Evolutionary conservation across 2,797 vertebrate species (phyloP), one percentile per base, ranked within the genome.

Genomic region (Cynodonichthys magdalenae): DNA sequence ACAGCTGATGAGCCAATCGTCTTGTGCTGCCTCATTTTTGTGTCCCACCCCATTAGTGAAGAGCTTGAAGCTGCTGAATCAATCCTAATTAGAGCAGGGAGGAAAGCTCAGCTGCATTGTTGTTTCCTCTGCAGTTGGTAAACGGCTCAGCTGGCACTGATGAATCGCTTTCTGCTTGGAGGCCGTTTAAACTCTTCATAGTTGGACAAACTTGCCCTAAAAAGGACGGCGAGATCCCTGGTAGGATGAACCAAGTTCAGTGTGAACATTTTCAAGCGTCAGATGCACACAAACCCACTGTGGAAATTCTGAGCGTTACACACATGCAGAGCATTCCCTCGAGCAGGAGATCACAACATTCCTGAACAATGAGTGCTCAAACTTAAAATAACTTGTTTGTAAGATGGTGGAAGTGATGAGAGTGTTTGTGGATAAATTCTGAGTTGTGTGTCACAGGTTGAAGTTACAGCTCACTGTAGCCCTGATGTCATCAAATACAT

Each of bases 51-150:
- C 1, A 2, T 14, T 34, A 17, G 39, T 51, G 52, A 47, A 12
- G 12, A 47, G 34, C 15, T 11, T 10, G 27, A 15, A 42, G 59
- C 45, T 53, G 24, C 65, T 66, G 58, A 69, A 66, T 68, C 19
- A 19, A 34, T 55, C 53, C 58, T 66, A 57, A 76, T 79, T 55
- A 60, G 52, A 69, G 58, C 0, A 19, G 20, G 54, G 39, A 44
- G 56, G 29, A 15, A 60, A 50, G 31, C 44, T 60, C 54, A 59
- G 53, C 58, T 61, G 39, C 18, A 6, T 45, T 44, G 44, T 41
- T 53, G 61, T 39, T 62, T 59, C 15, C 36, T 56, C 29, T 61
- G 51, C 36, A 53, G 66, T 18, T 50, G 66, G 2, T 24, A 24
- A 24, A 24, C 24, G 24, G 24, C 24, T 24, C 24, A 24, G 24